These are phyloP conservation scores for Gallinago paraguaiae DNA, from an alignment of 2,113 vertebrate species.

Conservation along the genomic window DNA sequence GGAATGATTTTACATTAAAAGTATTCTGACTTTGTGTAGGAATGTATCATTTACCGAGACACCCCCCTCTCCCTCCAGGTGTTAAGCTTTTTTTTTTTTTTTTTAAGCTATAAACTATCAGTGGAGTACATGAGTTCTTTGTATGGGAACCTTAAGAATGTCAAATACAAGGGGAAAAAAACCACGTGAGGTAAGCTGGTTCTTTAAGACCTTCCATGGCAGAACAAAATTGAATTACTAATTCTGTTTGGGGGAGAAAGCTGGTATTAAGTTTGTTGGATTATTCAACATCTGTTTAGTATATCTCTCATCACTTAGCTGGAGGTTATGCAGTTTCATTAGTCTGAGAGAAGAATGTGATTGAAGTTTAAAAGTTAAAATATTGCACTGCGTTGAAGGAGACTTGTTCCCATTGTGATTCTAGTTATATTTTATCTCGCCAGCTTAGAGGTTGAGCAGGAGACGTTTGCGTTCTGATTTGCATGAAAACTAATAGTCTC, in stretches of 20 bases:
- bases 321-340: not conserved
- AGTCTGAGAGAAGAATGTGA: not conserved
- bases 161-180: not conserved
- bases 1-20: not conserved
- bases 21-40: not conserved
- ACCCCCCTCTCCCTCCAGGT: accelerated
- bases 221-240: conserved; percentile 21
- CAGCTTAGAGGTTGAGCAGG: not conserved
- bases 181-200: not conserved
- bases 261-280: not conserved
- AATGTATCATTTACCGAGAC: not conserved
- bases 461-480: not conserved
- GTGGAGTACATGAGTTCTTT: not conserved
- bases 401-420: not conserved
- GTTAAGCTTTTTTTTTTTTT: not conserved
- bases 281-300: conserved; percentile 30
- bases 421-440: not conserved
- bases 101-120: not conserved
- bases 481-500: not conserved
- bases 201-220: not conserved
- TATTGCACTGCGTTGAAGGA: not conserved
- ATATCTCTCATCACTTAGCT: not conserved
- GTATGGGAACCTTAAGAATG: not conserved
- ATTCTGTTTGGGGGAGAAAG: not conserved
- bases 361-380: not conserved